Base-by-base conservation (phyloP, 2,888 invertebrate species). In the Lithophane ornitopus region DNA sequence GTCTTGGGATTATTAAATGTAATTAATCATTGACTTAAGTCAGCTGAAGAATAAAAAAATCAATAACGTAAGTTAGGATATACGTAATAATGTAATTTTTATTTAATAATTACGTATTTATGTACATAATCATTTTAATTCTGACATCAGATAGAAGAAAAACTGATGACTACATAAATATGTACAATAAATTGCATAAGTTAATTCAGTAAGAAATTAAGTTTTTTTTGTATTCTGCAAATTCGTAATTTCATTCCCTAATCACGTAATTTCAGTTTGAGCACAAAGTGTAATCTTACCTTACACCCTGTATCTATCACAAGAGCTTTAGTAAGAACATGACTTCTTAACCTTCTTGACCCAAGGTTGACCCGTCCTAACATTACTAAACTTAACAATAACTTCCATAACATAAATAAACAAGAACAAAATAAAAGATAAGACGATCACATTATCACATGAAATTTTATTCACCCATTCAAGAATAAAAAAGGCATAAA, bases 401-500 rank as follows among this genome's bases (percentile, higher is more conserved):
- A n/a, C 8, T 19, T 46, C 22, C 14, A 16, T 22, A 49, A 6
- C 14, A 12, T 19, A 19, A 46, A 16, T 63, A 39, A 56, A 41
- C 56, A 76, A 46, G 12, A 2, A 22, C 19, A 4, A 41, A 26
- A 69, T n/a, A 69, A 75, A 54, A 59, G n/a, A 68, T 26, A n/a
- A 28, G 9, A 44, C 19, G 16, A 28, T 52, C 66, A 58, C 22
- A 65, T 39, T 22, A 61, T 68, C 61, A 39, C 39, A 67, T 44
- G 26, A 62, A 68, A 68, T 78, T 62, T 46, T 70, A 70, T 70
- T 66, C 6, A 78, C 39, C 26, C 44, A 66, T 74, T 73, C 16
- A 66, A 69, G 71, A 70, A n/a, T n/a, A 73, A 80, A 74, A 74
- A 41, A 44, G 34, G 39, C 41, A 16, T 69, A 56, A 70, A 58